Percentiles rank a stretch among this genome's conserved stretches.
phyloP scores from a whole-genome alignment of 2,888 invertebrate species.

The Zonitis immaculata region DNA sequence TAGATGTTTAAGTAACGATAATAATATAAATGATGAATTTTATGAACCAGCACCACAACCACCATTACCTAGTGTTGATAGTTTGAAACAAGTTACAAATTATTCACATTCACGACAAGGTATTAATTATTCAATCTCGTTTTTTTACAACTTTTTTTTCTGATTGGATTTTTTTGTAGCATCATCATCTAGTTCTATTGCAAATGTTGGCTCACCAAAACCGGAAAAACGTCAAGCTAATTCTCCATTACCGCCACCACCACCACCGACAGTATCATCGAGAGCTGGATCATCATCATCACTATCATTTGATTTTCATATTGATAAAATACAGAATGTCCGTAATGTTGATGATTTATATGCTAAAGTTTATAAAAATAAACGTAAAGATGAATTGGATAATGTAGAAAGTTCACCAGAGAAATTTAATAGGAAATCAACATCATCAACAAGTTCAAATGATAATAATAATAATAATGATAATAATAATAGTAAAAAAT shows the following conservation, averaged over 20 bases:
- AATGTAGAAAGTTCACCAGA: conserved; percentile 16
- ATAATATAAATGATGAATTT: conserved; percentile 34
- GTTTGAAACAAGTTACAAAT: conserved; percentile 55
- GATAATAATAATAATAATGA: neutral
- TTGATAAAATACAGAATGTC: conserved; percentile 36
- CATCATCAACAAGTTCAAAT: conserved; percentile 1
- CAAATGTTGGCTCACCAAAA: conserved; percentile 78
- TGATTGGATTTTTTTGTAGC: conserved; percentile 46
- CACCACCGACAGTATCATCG: conserved; percentile 55
- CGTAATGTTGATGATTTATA: conserved; percentile 85
- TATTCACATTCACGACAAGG: conserved; percentile 60
- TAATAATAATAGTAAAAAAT: conserved; percentile 3
- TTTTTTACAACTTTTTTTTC: too few species aligned
- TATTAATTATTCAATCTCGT: too few species aligned
- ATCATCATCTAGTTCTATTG: conserved; percentile 59
- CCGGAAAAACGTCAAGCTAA: conserved; percentile 88
- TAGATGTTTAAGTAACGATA: conserved; percentile 14
- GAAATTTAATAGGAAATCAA: conserved; percentile 13
- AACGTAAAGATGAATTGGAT: conserved; percentile 29
- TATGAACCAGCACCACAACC: conserved; percentile 52
- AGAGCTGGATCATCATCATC: conserved; percentile 43
- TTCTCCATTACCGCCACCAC: conserved; percentile 81
- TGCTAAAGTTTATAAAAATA: conserved; percentile 76
- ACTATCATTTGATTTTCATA: conserved; percentile 45
- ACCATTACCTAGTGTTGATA: conserved; percentile 60